Evolutionary conservation across 2,797 vertebrate genomes (phyloP).

Genomic region (Diplodus puntazzo): DNA sequence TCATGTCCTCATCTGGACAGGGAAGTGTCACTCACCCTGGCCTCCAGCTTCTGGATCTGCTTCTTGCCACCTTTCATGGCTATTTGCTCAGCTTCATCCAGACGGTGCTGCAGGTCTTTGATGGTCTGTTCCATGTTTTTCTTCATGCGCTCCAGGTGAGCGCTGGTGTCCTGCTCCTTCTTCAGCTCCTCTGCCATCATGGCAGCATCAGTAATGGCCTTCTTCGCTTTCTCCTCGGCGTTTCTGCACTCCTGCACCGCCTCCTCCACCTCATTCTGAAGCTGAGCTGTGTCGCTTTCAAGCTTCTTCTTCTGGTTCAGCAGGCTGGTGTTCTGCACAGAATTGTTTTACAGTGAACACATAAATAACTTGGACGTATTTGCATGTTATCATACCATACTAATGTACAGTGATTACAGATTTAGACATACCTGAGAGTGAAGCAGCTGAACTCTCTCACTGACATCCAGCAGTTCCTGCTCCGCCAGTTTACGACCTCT

Average conservation of each 20-base stretch:
- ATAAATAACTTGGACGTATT: neutral
- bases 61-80: conserved; percentile 94
- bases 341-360: neutral
- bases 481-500: conserved; percentile 90
- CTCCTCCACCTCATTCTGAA: conserved; percentile 90
- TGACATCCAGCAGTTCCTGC: conserved; percentile 92
- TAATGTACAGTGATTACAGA: neutral
- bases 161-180: conserved; percentile 78
- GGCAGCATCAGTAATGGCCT: conserved; percentile 77
- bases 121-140: conserved; percentile 93
- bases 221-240: conserved; percentile 86
- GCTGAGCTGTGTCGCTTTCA: conserved; percentile 85
- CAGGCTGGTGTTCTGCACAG: conserved; percentile 88
- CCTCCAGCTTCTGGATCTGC: conserved; percentile 93
- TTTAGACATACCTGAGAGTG: conserved; percentile 87
- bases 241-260: conserved; percentile 91
- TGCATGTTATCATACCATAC: neutral
- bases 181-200: conserved; percentile 82
- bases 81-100: conserved; percentile 88
- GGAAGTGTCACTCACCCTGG: conserved; percentile 72
- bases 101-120: conserved; percentile 89
- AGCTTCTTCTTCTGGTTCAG: conserved; percentile 94
- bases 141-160: conserved; percentile 89
- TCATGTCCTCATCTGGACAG: neutral
- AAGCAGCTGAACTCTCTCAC: conserved; percentile 91